Base-by-base conservation (phyloP, 2,888 invertebrate genomes). In the Leptothorax acervorum region DNA sequence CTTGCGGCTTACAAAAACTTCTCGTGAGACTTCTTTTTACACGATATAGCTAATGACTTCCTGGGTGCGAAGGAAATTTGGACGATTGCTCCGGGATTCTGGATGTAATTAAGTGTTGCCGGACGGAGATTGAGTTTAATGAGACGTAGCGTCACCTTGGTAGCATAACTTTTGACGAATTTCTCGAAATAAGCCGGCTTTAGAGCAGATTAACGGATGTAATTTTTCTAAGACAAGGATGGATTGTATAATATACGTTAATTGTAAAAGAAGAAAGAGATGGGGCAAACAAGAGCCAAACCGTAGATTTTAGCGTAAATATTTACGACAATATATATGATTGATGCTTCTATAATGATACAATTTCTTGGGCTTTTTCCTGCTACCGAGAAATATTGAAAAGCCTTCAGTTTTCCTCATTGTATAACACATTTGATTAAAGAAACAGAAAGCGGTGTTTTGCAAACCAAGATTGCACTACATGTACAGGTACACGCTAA, bases 91-190 rank as follows among this genome's bases (percentile, higher is more conserved):
- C 23, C 51, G 28, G 51, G 18, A 76, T 76, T 66, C 51, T 66
- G 39, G 68, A 53, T 39, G 76, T 76, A 76, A 76, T 76, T 76
- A 76, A 76, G 51, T 53, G 51, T 66, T 66, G 51, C 68, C 28
- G 51, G 51, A 53, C 76, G 51, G 66, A 66, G 68, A 76, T 66
- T 66, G 76, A 76, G 66, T 53, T 76, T 76, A 76, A 66, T 76
- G 76, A 66, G 66, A 76, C 66, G 39, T 53, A 39, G 18, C 51
- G 28, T 39, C 11, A 31, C 45, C 31, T 62, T 63, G 45, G n/a
- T n/a, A 15, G 15, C 9, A 39, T 48, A 62, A 75, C 35, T 63
- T 57, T 45, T 66, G 39, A 76, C 39, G 39, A 48, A 66, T 76
- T 51, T 53, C 68, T 53, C 12, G 35, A 63, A 63, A 75, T 48